Percentiles rank a stretch among this genome's conserved stretches.
These are phyloP conservation scores for Drosophila atripex DNA, from an alignment of 2,888 invertebrate species.

Conservation along the genomic window DNA sequence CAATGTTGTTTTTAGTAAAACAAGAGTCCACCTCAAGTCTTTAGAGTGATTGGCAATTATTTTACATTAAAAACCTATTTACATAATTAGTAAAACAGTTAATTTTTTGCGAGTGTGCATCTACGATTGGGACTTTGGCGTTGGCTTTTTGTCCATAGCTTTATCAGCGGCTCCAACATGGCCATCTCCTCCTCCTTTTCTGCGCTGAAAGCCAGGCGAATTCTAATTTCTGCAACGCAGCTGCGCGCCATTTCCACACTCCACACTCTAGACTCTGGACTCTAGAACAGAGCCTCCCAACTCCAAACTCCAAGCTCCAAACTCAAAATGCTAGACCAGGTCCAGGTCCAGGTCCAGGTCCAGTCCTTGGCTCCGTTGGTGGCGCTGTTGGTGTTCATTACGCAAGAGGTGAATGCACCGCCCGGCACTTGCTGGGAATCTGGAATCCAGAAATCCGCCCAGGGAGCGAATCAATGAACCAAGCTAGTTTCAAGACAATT, in stretches of 20 bases:
- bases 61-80: neutral
- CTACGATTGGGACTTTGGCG: constrained; percentile 37
- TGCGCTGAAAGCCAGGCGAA: constrained; percentile 50
- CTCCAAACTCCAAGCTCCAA: constrained; percentile 30
- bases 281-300: constrained; percentile 13
- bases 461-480: constrained; percentile 28
- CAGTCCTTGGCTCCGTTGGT: constrained; percentile 72
- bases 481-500: constrained; percentile 33
- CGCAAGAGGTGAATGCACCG: constrained; percentile 79
- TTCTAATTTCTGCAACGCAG: constrained; percentile 79
- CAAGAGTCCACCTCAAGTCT: too few species aligned
- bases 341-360: constrained; percentile 43
- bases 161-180: constrained; percentile 45
- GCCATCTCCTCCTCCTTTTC: constrained; percentile 58
- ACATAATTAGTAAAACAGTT: neutral
- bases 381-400: constrained; percentile 80
- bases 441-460: constrained; percentile 9
- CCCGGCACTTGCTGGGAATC: constrained; percentile 45
- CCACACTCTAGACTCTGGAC: constrained; percentile 10
- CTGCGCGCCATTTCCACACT: constrained; percentile 64
- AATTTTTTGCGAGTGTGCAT: constrained; percentile 8
- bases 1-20: too few species aligned
- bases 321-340: constrained; percentile 3
- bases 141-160: constrained; percentile 40
- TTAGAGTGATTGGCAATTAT: too few species aligned